phyloP scores from a whole-genome alignment of 2,888 invertebrate genomes.

The Trichopria drosophilae region DNA sequence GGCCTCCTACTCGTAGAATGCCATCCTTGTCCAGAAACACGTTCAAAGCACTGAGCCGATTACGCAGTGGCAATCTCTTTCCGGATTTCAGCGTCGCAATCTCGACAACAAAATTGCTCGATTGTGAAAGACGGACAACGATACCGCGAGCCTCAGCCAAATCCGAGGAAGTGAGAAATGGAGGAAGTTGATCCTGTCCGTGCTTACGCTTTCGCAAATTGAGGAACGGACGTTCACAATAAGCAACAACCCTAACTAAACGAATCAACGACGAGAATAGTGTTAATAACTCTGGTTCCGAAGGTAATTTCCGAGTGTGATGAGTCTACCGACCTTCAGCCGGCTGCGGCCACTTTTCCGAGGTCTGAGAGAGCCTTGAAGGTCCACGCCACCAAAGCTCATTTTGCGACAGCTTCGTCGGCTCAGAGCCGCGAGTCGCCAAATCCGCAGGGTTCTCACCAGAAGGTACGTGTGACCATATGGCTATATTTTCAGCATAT shows the following conservation, averaged over 20 bases:
- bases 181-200: constrained; percentile 1
- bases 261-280: neutral
- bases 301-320: neutral
- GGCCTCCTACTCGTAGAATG: no score
- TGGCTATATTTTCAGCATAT: no score
- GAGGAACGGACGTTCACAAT: constrained; percentile 8
- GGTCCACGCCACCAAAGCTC: constrained; percentile 12
- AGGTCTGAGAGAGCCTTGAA: neutral
- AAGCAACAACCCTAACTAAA: constrained; percentile 8
- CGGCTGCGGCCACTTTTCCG: neutral
- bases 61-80: no score
- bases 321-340: neutral
- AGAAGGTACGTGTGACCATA: no score
- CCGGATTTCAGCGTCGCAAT: neutral
- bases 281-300: neutral
- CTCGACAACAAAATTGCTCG: neutral
- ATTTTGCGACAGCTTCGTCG: neutral
- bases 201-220: constrained; percentile 2
- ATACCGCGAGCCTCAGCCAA: neutral
- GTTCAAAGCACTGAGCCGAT: no score
- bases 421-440: no score
- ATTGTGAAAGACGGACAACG: constrained; percentile 5
- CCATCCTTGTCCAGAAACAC: no score
- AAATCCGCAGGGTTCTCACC: no score
- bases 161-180: neutral